Base-by-base conservation (phyloP, 2,797 vertebrate species). In the Protosalanx chinensis region DNA sequence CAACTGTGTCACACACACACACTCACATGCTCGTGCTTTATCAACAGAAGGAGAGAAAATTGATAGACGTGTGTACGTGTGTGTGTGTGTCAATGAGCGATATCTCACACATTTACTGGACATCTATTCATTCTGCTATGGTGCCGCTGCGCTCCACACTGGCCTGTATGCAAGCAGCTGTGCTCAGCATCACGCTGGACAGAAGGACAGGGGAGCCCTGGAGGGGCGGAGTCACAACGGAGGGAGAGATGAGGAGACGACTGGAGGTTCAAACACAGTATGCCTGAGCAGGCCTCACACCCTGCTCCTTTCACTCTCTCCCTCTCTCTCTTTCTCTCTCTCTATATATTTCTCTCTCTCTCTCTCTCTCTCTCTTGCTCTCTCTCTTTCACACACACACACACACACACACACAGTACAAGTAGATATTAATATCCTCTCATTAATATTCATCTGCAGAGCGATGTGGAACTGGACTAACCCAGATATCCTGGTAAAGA, bases 371-470 rank as follows among this genome's bases (percentile, higher is more conserved):
- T 27, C 23, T 35, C 41, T 27, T 4, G 13, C 33, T 67, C 16
- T 51, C 41, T 67, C 13, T 29, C 33, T 35, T n/a, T 33, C 64
- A 16, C 64, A 61, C 63, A 67, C 27, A 37, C 12, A 41, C 32
- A 58, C 62, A 46, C 29, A 30, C 53, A 56, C 32, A 46, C 46
- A 62, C 37, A 8, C 41, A n/a, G 35, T 8, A 33, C 64, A 61
- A 71, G 61, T 68, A 53, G 72, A 60, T 70, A 72, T 80, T 71
- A 78, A 78, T 75, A 78, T 73, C 71, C 51, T 58, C 71, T 62
- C 62, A 68, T 77, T 75, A 70, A 74, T 72, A 78, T 74, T 71
- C 58, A 72, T 72, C 37, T 61, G 59, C 37, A 67, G 71, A 76
- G 66, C 10, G 5, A 56, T 56, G 51, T 56, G 18, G 18, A 16